phyloP scores from a whole-genome alignment of 2,797 vertebrate species.

The Tamandua tetradactyla region DNA sequence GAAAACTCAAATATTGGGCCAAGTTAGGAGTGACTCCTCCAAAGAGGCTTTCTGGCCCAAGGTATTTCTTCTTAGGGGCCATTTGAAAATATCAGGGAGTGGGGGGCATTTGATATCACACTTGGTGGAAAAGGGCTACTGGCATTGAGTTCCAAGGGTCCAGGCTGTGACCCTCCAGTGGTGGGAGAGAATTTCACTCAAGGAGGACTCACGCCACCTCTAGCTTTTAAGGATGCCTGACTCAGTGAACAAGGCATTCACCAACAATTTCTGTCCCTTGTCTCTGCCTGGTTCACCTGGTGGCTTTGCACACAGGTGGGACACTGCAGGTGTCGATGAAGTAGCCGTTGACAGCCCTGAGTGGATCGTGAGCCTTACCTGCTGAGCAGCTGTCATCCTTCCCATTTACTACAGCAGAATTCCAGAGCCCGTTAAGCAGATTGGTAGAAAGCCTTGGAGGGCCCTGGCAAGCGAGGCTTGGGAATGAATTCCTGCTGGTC shows the following conservation, averaged over 20 bases:
- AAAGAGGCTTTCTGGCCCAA: not conserved
- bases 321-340: not conserved
- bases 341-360: not conserved
- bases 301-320: not conserved
- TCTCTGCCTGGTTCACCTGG: not conserved
- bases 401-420: not conserved
- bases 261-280: not conserved
- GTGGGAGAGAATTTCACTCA: not conserved
- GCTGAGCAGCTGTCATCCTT: no score
- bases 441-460: no score
- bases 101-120: no score
- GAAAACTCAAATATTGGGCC: not conserved
- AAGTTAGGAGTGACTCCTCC: not conserved
- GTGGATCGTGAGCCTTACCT: rapidly evolving
- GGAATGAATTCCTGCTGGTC: no score
- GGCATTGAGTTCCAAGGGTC: not conserved
- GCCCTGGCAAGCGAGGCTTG: no score
- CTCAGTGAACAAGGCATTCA: not conserved
- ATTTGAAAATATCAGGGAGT: not conserved
- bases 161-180: not conserved
- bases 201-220: not conserved
- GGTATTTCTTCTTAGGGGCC: not conserved
- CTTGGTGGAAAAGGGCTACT: no score
- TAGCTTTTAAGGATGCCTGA: not conserved
- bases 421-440: no score